A percentile compares a stretch with the other conserved stretches of the same genome.
These are phyloP conservation scores for Gibbula magus DNA, from an alignment of 2,888 invertebrate species.

Conservation along the genomic window DNA sequence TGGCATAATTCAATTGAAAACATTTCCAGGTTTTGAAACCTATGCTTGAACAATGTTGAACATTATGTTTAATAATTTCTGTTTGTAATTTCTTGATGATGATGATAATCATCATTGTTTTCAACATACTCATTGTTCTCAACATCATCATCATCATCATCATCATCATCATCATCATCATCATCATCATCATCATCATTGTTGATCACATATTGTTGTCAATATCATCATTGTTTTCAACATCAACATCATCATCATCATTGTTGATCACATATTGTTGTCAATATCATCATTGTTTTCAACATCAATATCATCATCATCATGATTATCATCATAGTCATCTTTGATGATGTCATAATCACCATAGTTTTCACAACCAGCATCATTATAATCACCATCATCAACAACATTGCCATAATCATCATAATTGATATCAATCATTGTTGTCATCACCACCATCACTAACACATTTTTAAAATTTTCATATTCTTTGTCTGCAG, in stretches of 20 bases:
- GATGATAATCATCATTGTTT: background rate
- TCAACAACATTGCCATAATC: no score
- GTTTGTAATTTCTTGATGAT: background rate
- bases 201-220: background rate
- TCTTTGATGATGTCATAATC: background rate
- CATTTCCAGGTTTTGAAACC: no score
- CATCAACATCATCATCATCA: slow-evolving; percentile 4
- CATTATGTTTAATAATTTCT: no score
- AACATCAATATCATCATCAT: background rate
- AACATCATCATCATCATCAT: background rate
- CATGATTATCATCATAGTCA: background rate
- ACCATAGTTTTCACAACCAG: no score
- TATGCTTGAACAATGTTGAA: no score
- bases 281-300: background rate
- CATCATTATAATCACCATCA: no score
- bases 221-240: background rate
- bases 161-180: background rate
- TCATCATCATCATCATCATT: background rate
- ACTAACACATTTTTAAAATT: no score
- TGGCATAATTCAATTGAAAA: no score
- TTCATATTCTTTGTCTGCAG: no score
- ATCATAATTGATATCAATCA: no score
- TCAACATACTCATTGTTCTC: background rate
- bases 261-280: background rate
- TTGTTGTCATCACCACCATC: no score